phyloP scores from a whole-genome alignment of 2,797 vertebrate genomes.

The Chelon auratus region DNA sequence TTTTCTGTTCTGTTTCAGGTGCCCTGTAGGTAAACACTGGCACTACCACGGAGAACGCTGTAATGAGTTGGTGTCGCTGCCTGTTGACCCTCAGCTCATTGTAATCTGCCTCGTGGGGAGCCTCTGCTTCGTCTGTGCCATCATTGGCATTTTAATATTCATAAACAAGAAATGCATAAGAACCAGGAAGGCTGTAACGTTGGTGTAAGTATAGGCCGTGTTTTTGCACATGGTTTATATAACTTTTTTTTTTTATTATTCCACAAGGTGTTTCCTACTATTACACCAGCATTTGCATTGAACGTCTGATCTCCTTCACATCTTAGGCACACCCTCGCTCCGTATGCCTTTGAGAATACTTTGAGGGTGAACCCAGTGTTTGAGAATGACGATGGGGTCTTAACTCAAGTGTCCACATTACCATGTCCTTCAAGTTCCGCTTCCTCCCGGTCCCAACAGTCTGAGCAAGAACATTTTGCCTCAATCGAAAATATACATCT shows the following conservation, averaged over 20 bases:
- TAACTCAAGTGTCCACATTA: slow-evolving; percentile 82
- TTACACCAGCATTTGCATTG: slow-evolving; percentile 27
- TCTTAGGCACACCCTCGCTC: slow-evolving; percentile 84
- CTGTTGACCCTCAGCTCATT: slow-evolving; percentile 81
- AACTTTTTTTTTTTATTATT: not conserved
- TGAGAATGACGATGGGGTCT: slow-evolving; percentile 86
- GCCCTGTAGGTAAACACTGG: slow-evolving; percentile 86
- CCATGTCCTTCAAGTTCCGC: slow-evolving; percentile 81
- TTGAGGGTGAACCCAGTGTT: slow-evolving; percentile 88
- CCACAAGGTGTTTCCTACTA: slow-evolving; percentile 11
- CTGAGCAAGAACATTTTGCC: slow-evolving; percentile 78
- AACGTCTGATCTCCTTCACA: slow-evolving; percentile 74
- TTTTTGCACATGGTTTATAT: not conserved
- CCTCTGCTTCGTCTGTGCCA: slow-evolving; percentile 84
- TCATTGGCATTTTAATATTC: slow-evolving; percentile 85
- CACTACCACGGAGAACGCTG: slow-evolving; percentile 88
- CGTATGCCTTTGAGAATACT: slow-evolving; percentile 83
- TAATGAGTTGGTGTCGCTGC: slow-evolving; percentile 85
- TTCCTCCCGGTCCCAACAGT: slow-evolving; percentile 80
- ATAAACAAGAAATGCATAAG: slow-evolving; percentile 88
- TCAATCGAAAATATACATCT: slow-evolving; percentile 84
- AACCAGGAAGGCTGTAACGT: slow-evolving; percentile 80
- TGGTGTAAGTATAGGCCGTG: slow-evolving; percentile 84
- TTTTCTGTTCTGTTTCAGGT: slow-evolving; percentile 78
- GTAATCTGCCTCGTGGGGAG: slow-evolving; percentile 82